Percentiles rank a stretch among this genome's conserved stretches.
phyloP scores from a whole-genome alignment of 1,140 invertebrate species.

The Bradynema listronoti region DNA sequence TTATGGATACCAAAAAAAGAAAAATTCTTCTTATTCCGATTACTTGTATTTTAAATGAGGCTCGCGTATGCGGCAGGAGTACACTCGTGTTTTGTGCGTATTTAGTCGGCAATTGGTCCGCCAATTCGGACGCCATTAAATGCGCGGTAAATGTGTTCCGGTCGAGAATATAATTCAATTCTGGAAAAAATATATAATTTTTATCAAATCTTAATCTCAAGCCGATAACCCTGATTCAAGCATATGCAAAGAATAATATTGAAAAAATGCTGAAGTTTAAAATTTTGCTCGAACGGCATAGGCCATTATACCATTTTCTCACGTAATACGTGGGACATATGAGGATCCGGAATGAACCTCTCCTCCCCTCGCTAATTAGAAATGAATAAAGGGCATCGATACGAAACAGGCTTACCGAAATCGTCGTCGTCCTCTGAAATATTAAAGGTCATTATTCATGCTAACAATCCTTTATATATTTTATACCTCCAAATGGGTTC shows the following conservation, averaged over 20 bases:
- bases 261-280: too few species aligned
- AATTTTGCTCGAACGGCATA: too few species aligned
- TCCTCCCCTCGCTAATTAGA: too few species aligned
- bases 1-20: not conserved
- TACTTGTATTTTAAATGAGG: constrained; percentile 58
- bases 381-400: not conserved
- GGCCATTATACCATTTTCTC: too few species aligned
- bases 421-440: constrained; percentile 56
- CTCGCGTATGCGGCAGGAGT: constrained; percentile 51
- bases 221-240: too few species aligned
- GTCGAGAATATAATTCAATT: constrained; percentile 56
- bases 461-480: not conserved
- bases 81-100: constrained; percentile 28
- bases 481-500: constrained; percentile 54
- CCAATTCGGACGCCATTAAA: constrained; percentile 54
- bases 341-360: too few species aligned
- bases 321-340: too few species aligned
- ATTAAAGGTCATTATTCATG: not conserved
- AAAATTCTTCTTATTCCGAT: not conserved
- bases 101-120: constrained; percentile 50
- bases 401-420: constrained; percentile 32
- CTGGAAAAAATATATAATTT: constrained; percentile 21
- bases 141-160: constrained; percentile 53
- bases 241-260: too few species aligned
- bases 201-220: too few species aligned